Percentiles rank a stretch among this genome's conserved stretches.
Conservation (phyloP, 1,140 invertebrate genomes). For the Matsumurasca onukii region DNA sequence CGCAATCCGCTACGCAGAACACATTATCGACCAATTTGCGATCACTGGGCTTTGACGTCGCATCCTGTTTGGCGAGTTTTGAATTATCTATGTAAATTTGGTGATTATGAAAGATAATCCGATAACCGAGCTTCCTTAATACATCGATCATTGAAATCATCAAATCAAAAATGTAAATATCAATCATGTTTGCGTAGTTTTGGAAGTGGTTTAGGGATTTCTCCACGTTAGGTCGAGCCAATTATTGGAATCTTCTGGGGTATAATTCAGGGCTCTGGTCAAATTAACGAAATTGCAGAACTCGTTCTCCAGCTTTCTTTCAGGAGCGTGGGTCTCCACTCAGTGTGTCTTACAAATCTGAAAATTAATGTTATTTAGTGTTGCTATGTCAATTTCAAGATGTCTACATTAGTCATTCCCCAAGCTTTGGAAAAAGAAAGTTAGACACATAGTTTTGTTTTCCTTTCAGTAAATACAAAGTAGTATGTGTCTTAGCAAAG, state of each 20-base stretch:
- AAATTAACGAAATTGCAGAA: background rate
- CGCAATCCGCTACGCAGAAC: background rate
- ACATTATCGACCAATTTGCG: background rate
- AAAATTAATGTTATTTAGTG: background rate
- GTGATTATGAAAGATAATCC: background rate
- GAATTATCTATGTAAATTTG: background rate
- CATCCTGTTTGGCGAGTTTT: background rate
- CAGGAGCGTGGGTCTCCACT: background rate
- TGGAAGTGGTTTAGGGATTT: background rate
- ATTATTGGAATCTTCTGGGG: background rate
- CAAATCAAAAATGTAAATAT: background rate
- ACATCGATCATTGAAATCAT: background rate
- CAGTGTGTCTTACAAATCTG: background rate
- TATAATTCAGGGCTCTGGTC: background rate
- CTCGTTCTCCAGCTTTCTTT: background rate
- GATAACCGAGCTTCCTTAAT: background rate
- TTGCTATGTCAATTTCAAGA: too few species aligned
- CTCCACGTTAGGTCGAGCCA: background rate
- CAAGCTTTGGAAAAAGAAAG: too few species aligned
- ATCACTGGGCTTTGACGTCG: background rate
- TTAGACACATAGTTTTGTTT: too few species aligned
- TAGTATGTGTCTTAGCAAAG: too few species aligned
- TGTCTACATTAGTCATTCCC: too few species aligned
- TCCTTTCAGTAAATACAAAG: too few species aligned
- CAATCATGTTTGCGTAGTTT: background rate